Evolutionary conservation across 1,140 invertebrate species (phyloP).

Genomic region (Orchesella cincta): DNA sequence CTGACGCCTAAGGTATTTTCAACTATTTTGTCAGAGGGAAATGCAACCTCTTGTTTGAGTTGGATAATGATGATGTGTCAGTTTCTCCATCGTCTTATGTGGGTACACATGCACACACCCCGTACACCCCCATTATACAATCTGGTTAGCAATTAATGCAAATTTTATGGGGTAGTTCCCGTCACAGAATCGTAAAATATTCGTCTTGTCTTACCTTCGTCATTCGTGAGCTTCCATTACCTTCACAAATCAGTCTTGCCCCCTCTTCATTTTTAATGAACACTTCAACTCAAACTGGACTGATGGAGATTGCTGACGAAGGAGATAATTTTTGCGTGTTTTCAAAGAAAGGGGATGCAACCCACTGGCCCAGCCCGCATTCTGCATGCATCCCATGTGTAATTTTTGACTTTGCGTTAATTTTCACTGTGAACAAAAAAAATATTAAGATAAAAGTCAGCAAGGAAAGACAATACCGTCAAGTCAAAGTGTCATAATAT

Average conservation of each 20-base stretch:
- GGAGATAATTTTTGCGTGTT: no score
- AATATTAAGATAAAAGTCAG: no score
- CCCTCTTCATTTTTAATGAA: no score
- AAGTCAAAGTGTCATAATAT: no score
- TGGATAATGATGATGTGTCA: not conserved
- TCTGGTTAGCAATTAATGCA: constrained; percentile 12
- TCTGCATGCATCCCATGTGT: no score
- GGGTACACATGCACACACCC: not conserved
- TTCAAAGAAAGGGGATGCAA: no score
- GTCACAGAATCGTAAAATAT: not conserved
- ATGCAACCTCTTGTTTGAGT: not conserved
- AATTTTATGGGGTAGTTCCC: constrained; percentile 17
- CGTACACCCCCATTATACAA: not conserved
- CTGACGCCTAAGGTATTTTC: not conserved
- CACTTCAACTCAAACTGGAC: no score
- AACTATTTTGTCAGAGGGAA: not conserved
- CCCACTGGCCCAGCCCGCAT: no score
- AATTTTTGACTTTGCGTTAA: no score
- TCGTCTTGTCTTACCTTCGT: not conserved
- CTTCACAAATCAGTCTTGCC: not conserved
- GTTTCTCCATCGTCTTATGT: not conserved
- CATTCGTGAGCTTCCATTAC: not conserved
- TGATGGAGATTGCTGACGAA: no score
- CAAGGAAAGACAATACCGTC: no score
- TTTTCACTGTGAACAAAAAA: no score